A percentile compares a stretch with the other conserved stretches of the same genome.
phyloP scores from a whole-genome alignment of 1,140 invertebrate species.

The Psilanteris sp. region DNA sequence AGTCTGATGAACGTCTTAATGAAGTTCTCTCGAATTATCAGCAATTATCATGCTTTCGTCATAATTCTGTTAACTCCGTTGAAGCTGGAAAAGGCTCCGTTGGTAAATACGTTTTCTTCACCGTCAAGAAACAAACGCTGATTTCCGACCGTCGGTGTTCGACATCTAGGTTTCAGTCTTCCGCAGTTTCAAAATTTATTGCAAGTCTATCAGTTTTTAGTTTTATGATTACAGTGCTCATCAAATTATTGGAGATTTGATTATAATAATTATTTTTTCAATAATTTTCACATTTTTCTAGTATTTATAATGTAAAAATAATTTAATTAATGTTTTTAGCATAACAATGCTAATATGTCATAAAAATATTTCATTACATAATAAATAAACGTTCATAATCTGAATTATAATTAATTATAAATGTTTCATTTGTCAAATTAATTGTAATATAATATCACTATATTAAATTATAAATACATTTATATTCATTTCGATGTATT shows the following conservation, averaged over 20 bases:
- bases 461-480: too few species aligned
- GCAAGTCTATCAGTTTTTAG: constrained; percentile 9
- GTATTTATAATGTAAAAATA: too few species aligned
- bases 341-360: too few species aligned
- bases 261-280: background rate
- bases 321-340: too few species aligned
- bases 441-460: too few species aligned
- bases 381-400: too few species aligned
- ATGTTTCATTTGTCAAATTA: too few species aligned
- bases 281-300: too few species aligned
- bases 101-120: constrained; percentile 76
- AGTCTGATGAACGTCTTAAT: constrained; percentile 80
- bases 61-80: constrained; percentile 76
- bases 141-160: constrained; percentile 58
- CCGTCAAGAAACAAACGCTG: constrained; percentile 36
- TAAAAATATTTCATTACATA: too few species aligned
- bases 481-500: too few species aligned
- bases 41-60: constrained; percentile 79
- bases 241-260: background rate
- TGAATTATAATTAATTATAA: too few species aligned
- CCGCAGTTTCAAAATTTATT: constrained; percentile 7
- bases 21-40: constrained; percentile 79
- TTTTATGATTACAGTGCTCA: background rate
- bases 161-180: constrained; percentile 21
- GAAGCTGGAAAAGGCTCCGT: constrained; percentile 77